These are phyloP conservation scores for Herpetotheres cachinnans DNA, from an alignment of 2,113 vertebrate species.

Conservation along the genomic window DNA sequence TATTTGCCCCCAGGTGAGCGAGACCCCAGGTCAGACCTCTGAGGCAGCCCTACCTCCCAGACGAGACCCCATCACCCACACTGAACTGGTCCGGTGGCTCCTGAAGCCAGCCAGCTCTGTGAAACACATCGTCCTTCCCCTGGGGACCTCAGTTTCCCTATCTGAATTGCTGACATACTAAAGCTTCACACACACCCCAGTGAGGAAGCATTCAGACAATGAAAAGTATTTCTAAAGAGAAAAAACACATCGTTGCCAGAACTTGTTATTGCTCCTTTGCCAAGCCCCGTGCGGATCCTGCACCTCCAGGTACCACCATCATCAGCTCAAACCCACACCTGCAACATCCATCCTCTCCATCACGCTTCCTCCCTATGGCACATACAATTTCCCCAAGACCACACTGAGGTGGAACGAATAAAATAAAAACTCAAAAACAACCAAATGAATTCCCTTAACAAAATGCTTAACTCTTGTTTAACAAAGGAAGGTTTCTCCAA, in stretches of 20 bases:
- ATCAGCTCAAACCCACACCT: neutral
- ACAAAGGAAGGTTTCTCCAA: neutral
- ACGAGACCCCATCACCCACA: neutral
- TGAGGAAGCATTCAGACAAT: neutral
- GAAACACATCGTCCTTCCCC: neutral
- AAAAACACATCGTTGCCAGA: neutral
- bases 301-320: neutral
- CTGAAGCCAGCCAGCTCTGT: neutral
- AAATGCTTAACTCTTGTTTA: neutral
- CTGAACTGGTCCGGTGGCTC: neutral
- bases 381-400: rapidly evolving
- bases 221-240: neutral
- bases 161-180: neutral
- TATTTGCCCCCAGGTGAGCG: neutral
- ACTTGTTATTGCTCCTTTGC: neutral
- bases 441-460: neutral
- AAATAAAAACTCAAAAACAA: neutral
- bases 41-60: neutral
- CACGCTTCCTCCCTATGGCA: neutral
- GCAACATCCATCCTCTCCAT: neutral
- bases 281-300: neutral
- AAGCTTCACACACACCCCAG: neutral
- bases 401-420: neutral
- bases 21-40: neutral
- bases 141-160: neutral